Base-by-base conservation (phyloP, 2,888 invertebrate species). In the Cryptocheilus praepositus region DNA sequence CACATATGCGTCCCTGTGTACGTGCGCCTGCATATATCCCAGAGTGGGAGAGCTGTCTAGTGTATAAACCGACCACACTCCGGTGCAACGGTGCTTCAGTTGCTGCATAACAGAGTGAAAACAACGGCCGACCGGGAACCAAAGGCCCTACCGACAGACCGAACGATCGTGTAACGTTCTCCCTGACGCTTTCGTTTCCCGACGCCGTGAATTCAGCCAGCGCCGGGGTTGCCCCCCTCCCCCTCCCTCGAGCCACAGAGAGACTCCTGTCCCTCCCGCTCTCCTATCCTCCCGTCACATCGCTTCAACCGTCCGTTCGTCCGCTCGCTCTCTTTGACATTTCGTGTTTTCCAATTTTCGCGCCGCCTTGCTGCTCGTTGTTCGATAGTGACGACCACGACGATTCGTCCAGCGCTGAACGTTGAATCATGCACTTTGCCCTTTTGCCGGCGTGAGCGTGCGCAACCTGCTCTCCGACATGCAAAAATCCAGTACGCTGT, bases 101-200 rank as follows among this genome's bases (percentile, higher is more conserved):
- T 81, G 78, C 83, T 84, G 84, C 84, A 84, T 83, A 84, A 84
- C 83, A 83, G 83, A 85, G 84, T 83, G 84, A 85, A 85, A 85
- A 85, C 84, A 85, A 85, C 84, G 81, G 76, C 80, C 76, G 75
- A 78, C 79, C 77, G 77, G 79, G 80, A 82, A 83, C 82, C 82
- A 84, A 85, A 85, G 84, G 81, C 84, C 80, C 72, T 76, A 80
- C 77, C 79, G 74, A 77, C 80, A 36, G 74, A 76, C 73, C 60
- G 68, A 65, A 74, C 71, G 80, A 77, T 77, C 75, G 67, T 72
- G 78, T 56, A 61, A 49, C 64, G 45, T 63, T 70, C 68, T 55
- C 62, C 71, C 65, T 54, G 67, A 57, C 69, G 77, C 71, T 71
- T 70, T 59, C 63, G 61, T 66, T 60, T 64, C 64, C 64, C 64